These are phyloP conservation scores for Desmodus rotundus DNA, from an alignment of 2,113 vertebrate genomes.

Conservation along the genomic window DNA sequence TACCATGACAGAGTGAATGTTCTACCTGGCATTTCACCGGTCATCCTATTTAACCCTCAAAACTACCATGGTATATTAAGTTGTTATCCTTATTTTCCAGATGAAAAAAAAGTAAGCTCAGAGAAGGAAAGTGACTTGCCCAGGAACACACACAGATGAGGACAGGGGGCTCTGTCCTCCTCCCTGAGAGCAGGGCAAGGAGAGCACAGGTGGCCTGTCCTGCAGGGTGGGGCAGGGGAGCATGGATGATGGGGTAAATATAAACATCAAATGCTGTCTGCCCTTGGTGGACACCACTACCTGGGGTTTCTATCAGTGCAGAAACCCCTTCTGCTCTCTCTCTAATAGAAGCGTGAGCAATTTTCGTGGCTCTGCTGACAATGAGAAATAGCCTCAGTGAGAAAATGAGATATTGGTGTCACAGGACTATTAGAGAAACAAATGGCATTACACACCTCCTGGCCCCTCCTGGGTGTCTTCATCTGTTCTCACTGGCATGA, in stretches of 20 bases:
- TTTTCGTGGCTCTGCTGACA: constrained; percentile 34
- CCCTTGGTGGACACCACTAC: not conserved
- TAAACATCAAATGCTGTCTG: not conserved
- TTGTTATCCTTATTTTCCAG: not conserved
- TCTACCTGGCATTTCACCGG: not conserved
- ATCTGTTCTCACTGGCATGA: not conserved
- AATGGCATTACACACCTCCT: not conserved
- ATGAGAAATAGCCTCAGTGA: constrained; percentile 13
- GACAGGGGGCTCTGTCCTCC: not conserved
- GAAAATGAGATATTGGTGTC: constrained; percentile 45
- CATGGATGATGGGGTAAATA: too few species aligned
- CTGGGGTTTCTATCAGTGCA: not conserved
- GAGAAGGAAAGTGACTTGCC: not conserved
- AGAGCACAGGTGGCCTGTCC: not conserved
- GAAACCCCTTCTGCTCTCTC: not conserved
- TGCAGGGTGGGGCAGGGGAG: rapidly evolving
- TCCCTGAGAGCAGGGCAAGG: rapidly evolving
- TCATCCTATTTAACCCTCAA: not conserved
- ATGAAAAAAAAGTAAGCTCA: not conserved
- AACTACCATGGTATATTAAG: not conserved
- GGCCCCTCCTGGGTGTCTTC: not conserved
- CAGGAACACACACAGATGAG: not conserved
- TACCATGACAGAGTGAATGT: rapidly evolving
- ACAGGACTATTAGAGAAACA: not conserved
- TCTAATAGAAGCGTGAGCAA: constrained; percentile 8